Base-by-base conservation (phyloP, 92 coral and sea anemone genomes). In the Zoanthus sociatus region DNA sequence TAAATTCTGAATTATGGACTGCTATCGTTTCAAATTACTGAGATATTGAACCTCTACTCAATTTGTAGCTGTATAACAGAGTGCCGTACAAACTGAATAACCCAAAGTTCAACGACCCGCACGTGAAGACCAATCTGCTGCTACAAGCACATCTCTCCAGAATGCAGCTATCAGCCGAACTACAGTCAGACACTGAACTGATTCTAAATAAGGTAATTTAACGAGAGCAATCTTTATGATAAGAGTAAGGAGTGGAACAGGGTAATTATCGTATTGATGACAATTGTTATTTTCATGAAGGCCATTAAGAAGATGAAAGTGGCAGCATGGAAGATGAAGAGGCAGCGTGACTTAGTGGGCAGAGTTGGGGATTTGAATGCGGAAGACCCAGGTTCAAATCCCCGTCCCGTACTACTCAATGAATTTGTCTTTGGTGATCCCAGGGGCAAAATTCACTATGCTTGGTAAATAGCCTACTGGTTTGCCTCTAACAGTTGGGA, bases 51-150 rank as follows among this genome's bases (percentile, higher is more conserved):
- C 11, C 15, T 50, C 18, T 16, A 9, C n/a, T 54, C 68, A 51
- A 37, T 42, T 79, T 76, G 42, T 79, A 95, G 98, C 88, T 95
- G 72, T 90, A 94, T 81, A 92, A 95, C 51, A 98, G 99, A 20
- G 98, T 97, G 54, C 95, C 98, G 0, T 98, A 97, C 86, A 97
- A 97, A 90, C 90, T 97, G 51, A 67, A 98, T 72, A 97, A 87
- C 78, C 97, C 98, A 15, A 97, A 97, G 93, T 97, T 92, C 87
- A 97, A 97, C 86, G 99, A 97, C 70, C 99, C 99, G 7, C 99
- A 97, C 87, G 93, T 97, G 84, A 97, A 97, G 90, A 95, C 99
- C 11, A 97, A 97, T 91, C 95, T 97, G 55, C 86, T 97, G 78
- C 91, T 97, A 50, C 99, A 97, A 88, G 95, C 99, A 44, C 99